phyloP scores from a whole-genome alignment of 37 sponge, comb jelly and placozoan species.

The Halisarca cf. caerulea region DNA sequence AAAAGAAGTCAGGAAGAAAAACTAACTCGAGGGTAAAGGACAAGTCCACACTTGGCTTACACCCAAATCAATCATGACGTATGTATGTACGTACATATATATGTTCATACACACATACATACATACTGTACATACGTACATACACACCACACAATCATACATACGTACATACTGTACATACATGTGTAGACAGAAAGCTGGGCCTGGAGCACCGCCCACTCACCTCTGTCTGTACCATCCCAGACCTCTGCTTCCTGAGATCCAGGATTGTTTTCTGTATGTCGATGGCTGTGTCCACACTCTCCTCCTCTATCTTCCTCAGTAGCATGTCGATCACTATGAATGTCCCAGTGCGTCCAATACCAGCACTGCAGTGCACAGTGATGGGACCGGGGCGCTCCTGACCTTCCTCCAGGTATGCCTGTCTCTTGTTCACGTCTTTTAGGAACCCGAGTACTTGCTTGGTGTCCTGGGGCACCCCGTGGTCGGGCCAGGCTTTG shows the following conservation, averaged over 20 bases:
- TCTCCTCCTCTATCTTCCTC: slow-evolving; percentile 1
- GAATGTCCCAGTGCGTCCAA: slow-evolving; percentile 19
- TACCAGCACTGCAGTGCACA: slow-evolving; percentile 79
- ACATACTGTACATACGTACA: too few relatives aligned
- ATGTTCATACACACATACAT: too few relatives aligned
- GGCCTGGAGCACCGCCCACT: too few relatives aligned
- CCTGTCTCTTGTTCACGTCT: slow-evolving; percentile 77
- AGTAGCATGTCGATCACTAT: slow-evolving; percentile 22
- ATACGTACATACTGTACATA: too few relatives aligned
- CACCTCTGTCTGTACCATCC: slow-evolving; percentile 96
- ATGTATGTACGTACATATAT: too few relatives aligned
- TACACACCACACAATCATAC: too few relatives aligned
- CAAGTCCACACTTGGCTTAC: too few relatives aligned
- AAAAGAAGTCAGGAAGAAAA: too few relatives aligned
- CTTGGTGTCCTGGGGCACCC: slow-evolving; percentile 85
- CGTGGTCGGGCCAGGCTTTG: slow-evolving; percentile 93
- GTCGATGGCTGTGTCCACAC: slow-evolving; percentile 82
- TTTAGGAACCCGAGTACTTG: slow-evolving; percentile 66
- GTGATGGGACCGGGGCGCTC: slow-evolving; percentile 75
- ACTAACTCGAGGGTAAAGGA: too few relatives aligned
- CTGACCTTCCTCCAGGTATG: slow-evolving; percentile 7
- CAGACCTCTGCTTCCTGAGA: slow-evolving; percentile 86
- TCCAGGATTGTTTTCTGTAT: slow-evolving; percentile 86
- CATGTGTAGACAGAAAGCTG: too few relatives aligned
- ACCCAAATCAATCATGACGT: too few relatives aligned